Evolutionary conservation across 2,113 vertebrate species (phyloP).

Genomic region (Leucosticte australis): DNA sequence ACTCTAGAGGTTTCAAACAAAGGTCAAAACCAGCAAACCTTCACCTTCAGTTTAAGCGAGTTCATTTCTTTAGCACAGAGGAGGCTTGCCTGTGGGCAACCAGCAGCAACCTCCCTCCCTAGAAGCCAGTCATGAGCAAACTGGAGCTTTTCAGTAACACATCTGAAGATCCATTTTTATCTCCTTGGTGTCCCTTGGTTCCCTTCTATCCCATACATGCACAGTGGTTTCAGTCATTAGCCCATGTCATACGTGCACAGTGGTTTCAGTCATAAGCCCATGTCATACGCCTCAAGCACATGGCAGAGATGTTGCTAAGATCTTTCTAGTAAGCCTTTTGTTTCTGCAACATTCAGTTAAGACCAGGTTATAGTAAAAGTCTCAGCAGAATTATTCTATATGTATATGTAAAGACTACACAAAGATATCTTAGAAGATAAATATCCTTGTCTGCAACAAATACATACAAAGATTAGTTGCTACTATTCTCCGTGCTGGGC

Average conservation of each 20-base stretch:
- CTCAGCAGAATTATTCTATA: background rate
- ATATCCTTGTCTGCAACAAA: background rate
- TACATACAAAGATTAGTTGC: background rate
- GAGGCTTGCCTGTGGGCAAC: background rate
- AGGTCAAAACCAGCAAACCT: background rate
- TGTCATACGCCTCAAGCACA: accelerated
- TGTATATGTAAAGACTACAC: background rate
- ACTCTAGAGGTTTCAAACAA: background rate
- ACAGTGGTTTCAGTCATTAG: background rate
- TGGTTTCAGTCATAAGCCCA: background rate
- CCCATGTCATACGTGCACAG: background rate
- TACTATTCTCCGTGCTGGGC: background rate
- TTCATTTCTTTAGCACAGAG: background rate
- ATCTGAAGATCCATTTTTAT: background rate
- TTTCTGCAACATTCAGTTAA: background rate
- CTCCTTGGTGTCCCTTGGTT: background rate
- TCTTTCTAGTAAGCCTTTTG: background rate
- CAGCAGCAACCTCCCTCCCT: background rate
- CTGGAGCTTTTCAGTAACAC: background rate
- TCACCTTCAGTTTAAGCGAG: background rate
- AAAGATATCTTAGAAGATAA: background rate
- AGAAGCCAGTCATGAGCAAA: background rate
- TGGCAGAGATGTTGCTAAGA: background rate
- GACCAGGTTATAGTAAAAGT: background rate
- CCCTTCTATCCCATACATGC: background rate